Percentiles rank a stretch among this genome's conserved stretches.
Conservation (phyloP, 2,113 vertebrate species). For the Nematolebias whitei region DNA sequence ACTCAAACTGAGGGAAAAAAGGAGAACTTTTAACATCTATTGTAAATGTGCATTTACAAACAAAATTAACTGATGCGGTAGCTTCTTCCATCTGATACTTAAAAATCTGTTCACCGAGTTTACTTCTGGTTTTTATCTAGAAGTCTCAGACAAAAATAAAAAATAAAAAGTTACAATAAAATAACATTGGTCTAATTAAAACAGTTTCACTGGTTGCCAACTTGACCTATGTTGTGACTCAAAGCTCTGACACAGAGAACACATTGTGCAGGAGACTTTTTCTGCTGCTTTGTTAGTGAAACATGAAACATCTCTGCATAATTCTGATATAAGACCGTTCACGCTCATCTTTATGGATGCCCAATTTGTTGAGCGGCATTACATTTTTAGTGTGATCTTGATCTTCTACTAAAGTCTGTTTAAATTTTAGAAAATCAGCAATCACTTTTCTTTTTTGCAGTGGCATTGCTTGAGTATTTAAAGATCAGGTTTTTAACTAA, state of each 20-base stretch:
- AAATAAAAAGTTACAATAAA: too few species aligned
- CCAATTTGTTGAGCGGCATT: conserved; percentile 3
- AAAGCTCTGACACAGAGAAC: conserved; percentile 19
- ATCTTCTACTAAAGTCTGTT: background rate
- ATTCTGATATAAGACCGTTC: conserved; percentile 37
- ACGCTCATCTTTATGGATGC: conserved; percentile 6
- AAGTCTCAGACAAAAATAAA: too few species aligned
- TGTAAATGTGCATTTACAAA: too few species aligned
- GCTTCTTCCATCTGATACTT: conserved; percentile 6
- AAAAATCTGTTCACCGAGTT: too few species aligned
- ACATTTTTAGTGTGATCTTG: background rate
- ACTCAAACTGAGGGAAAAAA: conserved; percentile 26
- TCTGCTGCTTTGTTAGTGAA: conserved; percentile 18
- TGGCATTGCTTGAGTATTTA: too few species aligned
- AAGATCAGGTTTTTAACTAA: too few species aligned
- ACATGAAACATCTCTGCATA: conserved; percentile 47
- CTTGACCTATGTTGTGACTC: background rate
- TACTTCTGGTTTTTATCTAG: too few species aligned
- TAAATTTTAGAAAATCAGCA: too few species aligned
- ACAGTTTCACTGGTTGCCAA: background rate
- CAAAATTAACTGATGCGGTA: conserved; percentile 22
- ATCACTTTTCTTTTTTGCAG: too few species aligned
- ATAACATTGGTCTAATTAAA: too few species aligned
- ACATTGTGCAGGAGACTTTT: conserved; percentile 26
- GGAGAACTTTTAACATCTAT: conserved; percentile 27